These are phyloP conservation scores for Zaprionus camerounensis DNA, from an alignment of 1,140 invertebrate species.

Conservation along the genomic window DNA sequence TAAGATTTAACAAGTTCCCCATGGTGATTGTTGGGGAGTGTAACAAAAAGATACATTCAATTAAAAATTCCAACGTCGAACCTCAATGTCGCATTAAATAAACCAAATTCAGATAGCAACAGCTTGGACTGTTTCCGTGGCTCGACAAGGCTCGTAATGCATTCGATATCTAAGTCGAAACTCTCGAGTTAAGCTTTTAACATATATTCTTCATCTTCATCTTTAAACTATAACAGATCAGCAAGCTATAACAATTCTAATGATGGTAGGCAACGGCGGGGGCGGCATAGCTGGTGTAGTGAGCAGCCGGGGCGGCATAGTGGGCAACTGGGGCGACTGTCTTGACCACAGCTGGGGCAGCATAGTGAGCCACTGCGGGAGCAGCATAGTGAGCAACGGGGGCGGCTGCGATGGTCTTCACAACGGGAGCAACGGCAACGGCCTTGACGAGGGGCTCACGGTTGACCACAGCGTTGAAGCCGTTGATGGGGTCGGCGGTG, in stretches of 20 bases:
- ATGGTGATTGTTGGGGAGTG: not conserved
- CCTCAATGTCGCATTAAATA: not conserved
- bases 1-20: not conserved
- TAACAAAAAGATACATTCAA: not conserved
- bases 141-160: not conserved
- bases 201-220: constrained; percentile 28
- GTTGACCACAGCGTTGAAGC: constrained; percentile 84
- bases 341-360: constrained; percentile 58
- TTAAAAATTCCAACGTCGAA: not conserved
- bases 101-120: not conserved
- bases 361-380: constrained; percentile 61
- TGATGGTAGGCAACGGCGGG: constrained; percentile 36
- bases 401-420: constrained; percentile 40
- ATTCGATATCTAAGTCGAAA: not conserved
- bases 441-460: constrained; percentile 70
- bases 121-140: not conserved
- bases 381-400: constrained; percentile 60
- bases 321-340: constrained; percentile 41
- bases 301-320: constrained; percentile 62
- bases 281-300: constrained; percentile 57
- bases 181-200: not conserved
- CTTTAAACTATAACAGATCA: constrained; percentile 38
- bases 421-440: constrained; percentile 59
- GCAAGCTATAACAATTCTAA: constrained; percentile 16
- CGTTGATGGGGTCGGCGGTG: constrained; percentile 81